These are phyloP conservation scores for Narcine bancroftii DNA, from an alignment of 2,113 vertebrate species.

Conservation along the genomic window DNA sequence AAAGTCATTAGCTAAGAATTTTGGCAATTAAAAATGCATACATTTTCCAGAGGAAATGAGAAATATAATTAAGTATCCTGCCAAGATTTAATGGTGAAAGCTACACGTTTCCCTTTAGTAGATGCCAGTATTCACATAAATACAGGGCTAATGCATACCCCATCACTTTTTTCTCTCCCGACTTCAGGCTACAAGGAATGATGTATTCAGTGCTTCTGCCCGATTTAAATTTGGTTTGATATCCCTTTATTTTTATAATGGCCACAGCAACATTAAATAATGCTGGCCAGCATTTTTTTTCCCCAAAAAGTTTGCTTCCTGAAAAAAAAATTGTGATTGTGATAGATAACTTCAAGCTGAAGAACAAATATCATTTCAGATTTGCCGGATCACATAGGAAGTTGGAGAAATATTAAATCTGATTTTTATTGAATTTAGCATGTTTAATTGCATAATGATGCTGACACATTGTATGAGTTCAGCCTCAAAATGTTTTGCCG, in stretches of 20 bases:
- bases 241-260: not conserved
- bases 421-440: too few species aligned
- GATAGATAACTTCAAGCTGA: too few species aligned
- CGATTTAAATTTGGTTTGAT: not conserved
- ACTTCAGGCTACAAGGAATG: not conserved
- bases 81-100: not conserved
- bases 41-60: not conserved
- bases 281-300: too few species aligned
- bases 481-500: too few species aligned
- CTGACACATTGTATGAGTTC: too few species aligned
- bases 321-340: too few species aligned
- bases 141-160: not conserved
- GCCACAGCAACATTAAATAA: not conserved
- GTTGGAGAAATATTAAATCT: too few species aligned
- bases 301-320: too few species aligned
- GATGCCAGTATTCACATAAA: not conserved
- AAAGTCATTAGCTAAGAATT: not conserved
- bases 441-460: too few species aligned
- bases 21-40: conserved; percentile 24
- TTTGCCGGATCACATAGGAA: too few species aligned
- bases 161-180: not conserved
- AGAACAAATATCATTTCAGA: too few species aligned
- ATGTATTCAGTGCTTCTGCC: not conserved
- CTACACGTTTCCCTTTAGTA: not conserved
- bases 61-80: not conserved